Base-by-base conservation (phyloP, 2,797 vertebrate genomes). In the Siniperca undulata region DNA sequence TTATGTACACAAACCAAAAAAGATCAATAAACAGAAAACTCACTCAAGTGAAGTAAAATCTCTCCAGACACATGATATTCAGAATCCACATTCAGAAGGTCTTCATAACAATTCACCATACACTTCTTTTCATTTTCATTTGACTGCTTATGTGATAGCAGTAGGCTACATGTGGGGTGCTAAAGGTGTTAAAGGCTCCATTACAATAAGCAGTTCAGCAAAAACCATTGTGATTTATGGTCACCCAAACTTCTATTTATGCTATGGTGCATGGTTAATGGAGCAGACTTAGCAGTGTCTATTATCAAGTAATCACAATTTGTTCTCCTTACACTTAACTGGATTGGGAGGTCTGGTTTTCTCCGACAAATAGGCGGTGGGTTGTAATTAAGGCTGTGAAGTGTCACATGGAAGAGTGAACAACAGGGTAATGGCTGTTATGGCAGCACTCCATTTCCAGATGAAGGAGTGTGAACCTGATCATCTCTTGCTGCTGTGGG, bases 271-370 rank as follows among this genome's bases (percentile, higher is more conserved):
- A 40, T 87, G 80, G 81, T 88, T 93, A 94, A 94, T 93, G 90
- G 82, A 73, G 82, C 83, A 86, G 83, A 89, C 65, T 81, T 69
- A 89, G 88, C 82, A 80, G 64, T 71, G 86, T 91, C 86, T 91
- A 90, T 93, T 92, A 90, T 87, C 83, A 92, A 92, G 88, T 92
- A 89, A 93, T 95, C 90, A 89, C 85, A 91, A 93, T 93, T 92
- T 93, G 91, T 90, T 86, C 80, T 64, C 79, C 84, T 84, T 74
- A 78, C 89, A 90, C 72, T 90, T 87, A 87, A 85, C 84, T 46
- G 86, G 69, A 82, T 84, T 85, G 80, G 86, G 77, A 83, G 87
- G 87, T 83, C 85, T 86, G 82, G 79, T 53, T 86, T 89, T 85
- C 81, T 83, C 76, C 70, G 86, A 77, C 80, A 89, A 86, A 89